A percentile compares a stretch with the other conserved stretches of the same genome.
These are phyloP conservation scores for Danaus plexippus DNA, from an alignment of 1,140 invertebrate genomes.

Conservation along the genomic window DNA sequence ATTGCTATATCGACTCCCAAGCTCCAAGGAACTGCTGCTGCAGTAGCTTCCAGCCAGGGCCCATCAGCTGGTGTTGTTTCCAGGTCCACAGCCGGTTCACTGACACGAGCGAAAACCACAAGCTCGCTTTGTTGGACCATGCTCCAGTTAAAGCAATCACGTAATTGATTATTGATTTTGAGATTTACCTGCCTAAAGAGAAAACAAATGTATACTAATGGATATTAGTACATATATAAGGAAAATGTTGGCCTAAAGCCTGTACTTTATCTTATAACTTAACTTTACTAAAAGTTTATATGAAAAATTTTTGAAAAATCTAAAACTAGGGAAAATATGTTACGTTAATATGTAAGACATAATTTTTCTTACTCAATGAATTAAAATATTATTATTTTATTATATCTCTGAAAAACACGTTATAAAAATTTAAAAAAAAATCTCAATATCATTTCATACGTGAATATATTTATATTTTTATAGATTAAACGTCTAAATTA, in stretches of 20 bases:
- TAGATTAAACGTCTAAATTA: too few relatives aligned
- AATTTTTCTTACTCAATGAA: too few relatives aligned
- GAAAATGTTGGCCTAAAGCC: not conserved
- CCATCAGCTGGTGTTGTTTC: conserved; percentile 63
- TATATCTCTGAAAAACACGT: too few relatives aligned
- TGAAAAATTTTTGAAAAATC: too few relatives aligned
- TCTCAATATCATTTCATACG: too few relatives aligned
- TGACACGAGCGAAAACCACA: conserved; percentile 60
- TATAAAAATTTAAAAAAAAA: too few relatives aligned
- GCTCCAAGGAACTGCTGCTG: conserved; percentile 59
- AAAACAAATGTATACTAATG: not conserved
- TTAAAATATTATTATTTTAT: too few relatives aligned
- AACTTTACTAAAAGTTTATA: too few relatives aligned
- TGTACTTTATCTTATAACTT: too few relatives aligned
- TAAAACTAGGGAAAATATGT: too few relatives aligned
- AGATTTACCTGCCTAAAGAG: conserved; percentile 64
- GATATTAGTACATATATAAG: not conserved
- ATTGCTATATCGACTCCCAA: conserved; percentile 63
- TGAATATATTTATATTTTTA: too few relatives aligned
- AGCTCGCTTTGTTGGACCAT: conserved; percentile 57
- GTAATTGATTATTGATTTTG: conserved; percentile 50
- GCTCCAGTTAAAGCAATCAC: conserved; percentile 64
- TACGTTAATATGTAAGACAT: too few relatives aligned
- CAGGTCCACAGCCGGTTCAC: conserved; percentile 54
- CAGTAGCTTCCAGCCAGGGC: conserved; percentile 57